Percentiles rank a stretch among this genome's conserved stretches.
phyloP scores from a whole-genome alignment of 1,140 invertebrate species.

The Drosophila aff. region DNA sequence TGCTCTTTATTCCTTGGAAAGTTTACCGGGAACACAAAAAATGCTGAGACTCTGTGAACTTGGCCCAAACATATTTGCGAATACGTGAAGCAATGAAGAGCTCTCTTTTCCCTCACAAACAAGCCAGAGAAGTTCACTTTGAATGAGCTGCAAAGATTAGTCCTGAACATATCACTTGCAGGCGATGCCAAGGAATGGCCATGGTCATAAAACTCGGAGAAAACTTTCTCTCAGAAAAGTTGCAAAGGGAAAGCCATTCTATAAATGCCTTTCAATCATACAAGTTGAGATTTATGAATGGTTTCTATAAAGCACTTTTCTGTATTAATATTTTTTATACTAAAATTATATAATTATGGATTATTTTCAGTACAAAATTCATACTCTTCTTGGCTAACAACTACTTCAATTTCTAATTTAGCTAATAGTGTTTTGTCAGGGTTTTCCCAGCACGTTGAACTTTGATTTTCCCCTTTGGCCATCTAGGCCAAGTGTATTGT shows the following conservation, averaged over 20 bases:
- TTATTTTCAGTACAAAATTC: not conserved
- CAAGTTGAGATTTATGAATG: not conserved
- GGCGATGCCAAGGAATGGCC: slow-evolving; percentile 2
- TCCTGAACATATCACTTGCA: slow-evolving; percentile 30
- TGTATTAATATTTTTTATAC: not conserved
- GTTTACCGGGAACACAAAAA: slow-evolving; percentile 69
- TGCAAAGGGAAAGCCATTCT: not conserved
- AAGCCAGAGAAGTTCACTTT: slow-evolving; percentile 30
- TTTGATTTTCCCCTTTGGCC: slow-evolving; percentile 6
- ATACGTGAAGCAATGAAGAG: slow-evolving; percentile 47
- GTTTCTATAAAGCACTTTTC: not conserved
- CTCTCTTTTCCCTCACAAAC: slow-evolving; percentile 5
- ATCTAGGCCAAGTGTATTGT: slow-evolving; percentile 15
- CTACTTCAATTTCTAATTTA: not conserved
- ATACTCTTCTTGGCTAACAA: not conserved
- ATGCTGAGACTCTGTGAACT: slow-evolving; percentile 49
- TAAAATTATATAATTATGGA: not conserved
- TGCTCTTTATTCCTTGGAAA: slow-evolving; percentile 55
- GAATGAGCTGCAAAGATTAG: slow-evolving; percentile 45
- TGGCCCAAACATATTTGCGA: slow-evolving; percentile 52
- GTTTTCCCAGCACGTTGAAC: not conserved
- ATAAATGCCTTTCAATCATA: slow-evolving; percentile 6
- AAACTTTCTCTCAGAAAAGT: slow-evolving; percentile 5
- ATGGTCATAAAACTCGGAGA: not conserved
- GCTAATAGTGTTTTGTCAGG: slow-evolving; percentile 3